phyloP scores from a whole-genome alignment of 2,113 vertebrate genomes.

The Ptilonorhynchus violaceus region DNA sequence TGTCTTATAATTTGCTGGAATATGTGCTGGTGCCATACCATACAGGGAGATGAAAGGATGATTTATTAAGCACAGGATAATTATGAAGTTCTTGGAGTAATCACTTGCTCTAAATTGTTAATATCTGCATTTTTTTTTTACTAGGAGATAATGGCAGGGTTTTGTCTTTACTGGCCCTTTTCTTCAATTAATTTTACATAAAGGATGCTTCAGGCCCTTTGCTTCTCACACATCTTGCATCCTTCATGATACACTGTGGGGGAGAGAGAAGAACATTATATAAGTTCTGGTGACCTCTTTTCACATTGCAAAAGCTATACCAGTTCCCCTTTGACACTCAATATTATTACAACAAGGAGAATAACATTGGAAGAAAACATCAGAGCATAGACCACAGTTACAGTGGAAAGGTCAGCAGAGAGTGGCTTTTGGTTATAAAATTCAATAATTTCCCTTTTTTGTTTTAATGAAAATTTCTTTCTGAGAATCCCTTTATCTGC shows the following conservation, averaged over 20 bases:
- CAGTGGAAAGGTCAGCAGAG: neutral
- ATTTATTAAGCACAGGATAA: neutral
- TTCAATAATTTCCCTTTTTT: neutral
- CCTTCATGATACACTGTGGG: neutral
- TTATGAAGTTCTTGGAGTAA: neutral
- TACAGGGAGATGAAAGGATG: neutral
- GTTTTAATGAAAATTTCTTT: neutral
- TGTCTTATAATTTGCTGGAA: neutral
- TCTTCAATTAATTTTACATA: neutral
- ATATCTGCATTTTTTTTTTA: neutral
- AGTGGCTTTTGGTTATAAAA: fast-evolving
- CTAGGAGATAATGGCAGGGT: neutral
- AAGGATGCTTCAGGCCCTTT: neutral
- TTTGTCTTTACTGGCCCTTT: neutral
- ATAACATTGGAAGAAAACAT: neutral
- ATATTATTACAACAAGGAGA: neutral
- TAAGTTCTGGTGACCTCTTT: neutral
- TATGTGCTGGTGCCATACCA: neutral
- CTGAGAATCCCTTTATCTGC: neutral
- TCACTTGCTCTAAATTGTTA: neutral
- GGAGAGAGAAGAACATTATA: neutral
- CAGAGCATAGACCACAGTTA: neutral
- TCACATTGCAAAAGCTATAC: neutral
- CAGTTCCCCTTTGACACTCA: neutral
- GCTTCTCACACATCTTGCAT: neutral